Percentiles rank a stretch among this genome's conserved stretches.
These are phyloP conservation scores for Cephus pygmeus DNA, from an alignment of 2,888 invertebrate genomes.

Conservation along the genomic window DNA sequence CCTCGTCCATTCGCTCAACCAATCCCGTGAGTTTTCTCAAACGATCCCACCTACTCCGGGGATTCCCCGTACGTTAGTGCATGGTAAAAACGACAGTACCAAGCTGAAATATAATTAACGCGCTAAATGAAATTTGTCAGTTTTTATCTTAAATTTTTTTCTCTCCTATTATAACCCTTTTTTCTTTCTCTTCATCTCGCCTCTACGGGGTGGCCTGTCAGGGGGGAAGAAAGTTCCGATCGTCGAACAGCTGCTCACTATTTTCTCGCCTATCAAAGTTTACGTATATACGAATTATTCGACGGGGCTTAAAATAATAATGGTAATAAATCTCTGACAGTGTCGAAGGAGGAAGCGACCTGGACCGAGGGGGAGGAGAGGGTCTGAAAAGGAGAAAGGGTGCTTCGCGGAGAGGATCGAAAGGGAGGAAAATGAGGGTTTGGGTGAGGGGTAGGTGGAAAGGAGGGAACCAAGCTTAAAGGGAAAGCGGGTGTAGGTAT, in stretches of 20 bases:
- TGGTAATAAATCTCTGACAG: conserved; percentile 29
- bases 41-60: not conserved
- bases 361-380: conserved; percentile 11
- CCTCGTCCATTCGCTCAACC: not conserved
- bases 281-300: conserved; percentile 22
- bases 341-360: conserved; percentile 3
- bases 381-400: conserved; percentile 10
- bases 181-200: not conserved
- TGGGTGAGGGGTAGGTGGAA: conserved; percentile 13
- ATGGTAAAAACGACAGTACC: not conserved
- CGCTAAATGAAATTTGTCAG: not conserved
- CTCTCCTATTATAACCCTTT: not conserved
- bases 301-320: conserved; percentile 38
- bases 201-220: not conserved
- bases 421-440: conserved; percentile 23
- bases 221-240: not conserved
- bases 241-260: not conserved
- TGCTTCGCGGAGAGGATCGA: conserved; percentile 11
- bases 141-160: not conserved
- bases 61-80: not conserved
- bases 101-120: not conserved
- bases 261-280: not conserved
- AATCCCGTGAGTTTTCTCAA: not conserved
- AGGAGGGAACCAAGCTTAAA: conserved; percentile 12
- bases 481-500: conserved; percentile 46